Base-by-base conservation (phyloP, 2,113 vertebrate species). In the Ceuthmochares aereus region DNA sequence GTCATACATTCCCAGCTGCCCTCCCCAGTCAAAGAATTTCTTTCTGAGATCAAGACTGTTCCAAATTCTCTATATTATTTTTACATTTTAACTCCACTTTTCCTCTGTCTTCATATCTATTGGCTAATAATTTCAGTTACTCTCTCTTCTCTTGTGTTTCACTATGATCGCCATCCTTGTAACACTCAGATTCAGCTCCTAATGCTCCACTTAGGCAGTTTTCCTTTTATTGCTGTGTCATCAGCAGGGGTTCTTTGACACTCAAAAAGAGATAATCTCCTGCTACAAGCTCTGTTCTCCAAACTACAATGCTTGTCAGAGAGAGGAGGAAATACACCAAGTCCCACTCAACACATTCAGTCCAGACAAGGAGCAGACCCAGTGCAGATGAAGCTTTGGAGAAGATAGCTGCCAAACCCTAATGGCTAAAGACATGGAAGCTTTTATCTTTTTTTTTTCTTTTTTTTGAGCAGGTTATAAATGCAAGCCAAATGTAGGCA, bases 231-330 rank as follows among this genome's bases (percentile, higher is more conserved):
- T 90, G 85, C 88, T 47, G 63, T 51, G 55, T 52, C 47, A 81
- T 47, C 91, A 89, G 76, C 86, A 90, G 89, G 93, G 73, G 73
- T 63, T 86, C 94, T 95, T 92, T 92, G 73, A 93, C 69, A 40
- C 60, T 86, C 36, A 70, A 80, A 84, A 36, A 95, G 68, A 92
- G 68, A 95, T 74, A 81, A 95, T 90, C 86, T 92, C 73, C 18
- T 36, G 42, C 59, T 86, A 90, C 83, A 86, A 68, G 9, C 76
- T 77, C 76, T 86, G 52, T 81, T 86, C 59, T 77, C 83, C 83
- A 84, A 84, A 81, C 69, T 69, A 80, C 56, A 90, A 60, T 75
- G 78, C 76, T 78, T 51, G 51, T 69, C 84, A 90, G 77, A 90
- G 76, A 80, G 36, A 84, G 60, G 42, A 84, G 36, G 34, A 84